Percentiles rank a stretch among this genome's conserved stretches.
phyloP scores from a whole-genome alignment of 2,797 vertebrate species.

The Podarcis siculus region DNA sequence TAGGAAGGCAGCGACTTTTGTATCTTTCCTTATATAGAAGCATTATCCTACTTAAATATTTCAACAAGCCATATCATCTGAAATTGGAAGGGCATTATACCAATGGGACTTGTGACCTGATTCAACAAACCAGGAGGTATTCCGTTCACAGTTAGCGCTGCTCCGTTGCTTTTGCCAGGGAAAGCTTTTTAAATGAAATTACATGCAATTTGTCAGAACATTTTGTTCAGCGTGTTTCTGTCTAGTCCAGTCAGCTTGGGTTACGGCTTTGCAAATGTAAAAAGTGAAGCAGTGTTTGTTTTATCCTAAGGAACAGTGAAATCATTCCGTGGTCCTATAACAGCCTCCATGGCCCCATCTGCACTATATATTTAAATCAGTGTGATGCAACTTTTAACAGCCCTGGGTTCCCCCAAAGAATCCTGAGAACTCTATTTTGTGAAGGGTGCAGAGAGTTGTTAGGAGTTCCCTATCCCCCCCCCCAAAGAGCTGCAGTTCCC shows the following conservation, averaged over 20 bases:
- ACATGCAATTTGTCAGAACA: not conserved
- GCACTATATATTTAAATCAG: no score
- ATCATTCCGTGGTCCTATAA: not conserved
- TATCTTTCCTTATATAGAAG: not conserved
- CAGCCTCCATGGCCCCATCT: no score
- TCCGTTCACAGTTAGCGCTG: not conserved
- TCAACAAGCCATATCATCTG: conserved; percentile 2
- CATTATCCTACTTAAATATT: not conserved
- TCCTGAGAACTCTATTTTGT: no score
- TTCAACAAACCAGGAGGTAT: conserved; percentile 3
- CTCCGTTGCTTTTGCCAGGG: not conserved
- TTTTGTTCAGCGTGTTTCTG: conserved; percentile 9
- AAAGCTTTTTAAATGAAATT: conserved; percentile 5
- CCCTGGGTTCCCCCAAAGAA: no score
- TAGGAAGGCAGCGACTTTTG: not conserved
- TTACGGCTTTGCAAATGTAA: not conserved
- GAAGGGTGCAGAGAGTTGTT: no score
- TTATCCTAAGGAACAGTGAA: not conserved
- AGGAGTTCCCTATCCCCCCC: no score
- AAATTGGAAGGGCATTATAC: conserved; percentile 9
- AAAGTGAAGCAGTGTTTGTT: not conserved
- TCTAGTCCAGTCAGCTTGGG: rapidly evolving
- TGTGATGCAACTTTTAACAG: no score
- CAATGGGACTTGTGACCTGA: not conserved
- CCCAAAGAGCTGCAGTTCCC: no score